A percentile compares a stretch with the other conserved stretches of the same genome.
Evolutionary conservation across 2,113 vertebrate genomes (phyloP).

Genomic region (Dascyllus trimaculatus): DNA sequence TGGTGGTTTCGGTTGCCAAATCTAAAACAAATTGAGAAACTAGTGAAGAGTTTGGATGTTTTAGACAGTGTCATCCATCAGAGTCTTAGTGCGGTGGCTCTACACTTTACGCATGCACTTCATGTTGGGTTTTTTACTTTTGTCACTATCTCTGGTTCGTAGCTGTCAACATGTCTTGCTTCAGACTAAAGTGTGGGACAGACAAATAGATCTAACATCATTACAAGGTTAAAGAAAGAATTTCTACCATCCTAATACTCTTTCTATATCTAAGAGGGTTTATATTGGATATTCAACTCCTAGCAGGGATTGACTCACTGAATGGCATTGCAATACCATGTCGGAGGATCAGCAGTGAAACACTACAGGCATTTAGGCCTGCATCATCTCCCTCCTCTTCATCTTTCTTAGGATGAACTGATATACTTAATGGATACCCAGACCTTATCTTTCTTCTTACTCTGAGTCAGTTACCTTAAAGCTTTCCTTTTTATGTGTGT

Average conservation of each 20-base stretch:
- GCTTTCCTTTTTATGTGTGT: conserved; percentile 39
- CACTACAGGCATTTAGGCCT: conserved; percentile 24
- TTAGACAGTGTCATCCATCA: conserved; percentile 12
- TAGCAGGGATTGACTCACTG: conserved; percentile 20
- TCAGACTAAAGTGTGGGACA: background rate
- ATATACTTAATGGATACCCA: conserved; percentile 27
- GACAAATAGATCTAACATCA: background rate
- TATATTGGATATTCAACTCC: background rate
- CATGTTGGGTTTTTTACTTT: background rate
- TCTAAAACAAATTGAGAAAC: background rate
- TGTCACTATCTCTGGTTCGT: background rate
- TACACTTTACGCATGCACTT: background rate
- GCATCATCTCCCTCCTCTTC: conserved; percentile 22
- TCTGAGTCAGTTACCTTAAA: conserved; percentile 30
- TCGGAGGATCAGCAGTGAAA: conserved; percentile 16
- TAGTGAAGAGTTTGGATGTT: background rate
- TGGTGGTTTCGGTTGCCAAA: background rate
- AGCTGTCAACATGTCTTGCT: background rate
- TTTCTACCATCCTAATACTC: background rate
- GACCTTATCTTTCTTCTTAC: conserved; percentile 26
- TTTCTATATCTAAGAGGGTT: background rate
- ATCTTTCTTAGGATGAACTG: conserved; percentile 16
- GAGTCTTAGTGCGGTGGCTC: background rate
- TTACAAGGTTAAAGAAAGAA: background rate
- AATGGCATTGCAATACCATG: background rate